A percentile compares a stretch with the other conserved stretches of the same genome.
Evolutionary conservation across 35 echinoderm and acorn worm genomes (phyloP).

Genomic region (Ptychodera flava): DNA sequence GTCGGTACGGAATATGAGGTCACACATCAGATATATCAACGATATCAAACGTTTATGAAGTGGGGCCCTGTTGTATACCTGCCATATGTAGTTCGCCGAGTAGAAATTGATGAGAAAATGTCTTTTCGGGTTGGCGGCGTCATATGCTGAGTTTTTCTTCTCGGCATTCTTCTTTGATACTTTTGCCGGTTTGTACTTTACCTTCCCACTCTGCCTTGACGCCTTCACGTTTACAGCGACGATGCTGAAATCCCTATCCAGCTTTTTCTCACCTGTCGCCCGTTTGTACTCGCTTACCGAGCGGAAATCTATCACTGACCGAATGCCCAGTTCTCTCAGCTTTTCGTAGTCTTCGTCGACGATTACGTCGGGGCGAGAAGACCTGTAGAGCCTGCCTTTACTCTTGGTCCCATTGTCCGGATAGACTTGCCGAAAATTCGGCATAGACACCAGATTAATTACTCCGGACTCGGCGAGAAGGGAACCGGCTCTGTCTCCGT

Average conservation of each 20-base stretch:
- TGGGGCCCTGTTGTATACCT: constrained; percentile 39
- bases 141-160: neutral
- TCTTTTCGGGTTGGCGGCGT: constrained; percentile 19
- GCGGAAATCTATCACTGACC: constrained; percentile 57
- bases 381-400: constrained; percentile 48
- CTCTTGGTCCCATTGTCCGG: neutral
- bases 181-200: neutral
- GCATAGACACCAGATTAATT: constrained; percentile 4
- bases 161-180: neutral
- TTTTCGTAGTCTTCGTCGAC: constrained; percentile 37
- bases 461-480: neutral
- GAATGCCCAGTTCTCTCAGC: constrained; percentile 39
- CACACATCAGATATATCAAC: constrained; percentile 34
- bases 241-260: constrained; percentile 38
- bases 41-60: constrained; percentile 44
- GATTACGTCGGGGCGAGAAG: constrained; percentile 58
- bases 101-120: constrained; percentile 60
- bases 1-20: constrained; percentile 38
- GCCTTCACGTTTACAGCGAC: constrained; percentile 8
- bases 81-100: constrained; percentile 17
- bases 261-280: constrained; percentile 38
- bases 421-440: constrained; percentile 66
- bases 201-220: neutral
- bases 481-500: neutral
- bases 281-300: constrained; percentile 46